A percentile compares a stretch with the other conserved stretches of the same genome.
Conservation (phyloP, 2,888 invertebrate species). For the Latrodectus hesperus region DNA sequence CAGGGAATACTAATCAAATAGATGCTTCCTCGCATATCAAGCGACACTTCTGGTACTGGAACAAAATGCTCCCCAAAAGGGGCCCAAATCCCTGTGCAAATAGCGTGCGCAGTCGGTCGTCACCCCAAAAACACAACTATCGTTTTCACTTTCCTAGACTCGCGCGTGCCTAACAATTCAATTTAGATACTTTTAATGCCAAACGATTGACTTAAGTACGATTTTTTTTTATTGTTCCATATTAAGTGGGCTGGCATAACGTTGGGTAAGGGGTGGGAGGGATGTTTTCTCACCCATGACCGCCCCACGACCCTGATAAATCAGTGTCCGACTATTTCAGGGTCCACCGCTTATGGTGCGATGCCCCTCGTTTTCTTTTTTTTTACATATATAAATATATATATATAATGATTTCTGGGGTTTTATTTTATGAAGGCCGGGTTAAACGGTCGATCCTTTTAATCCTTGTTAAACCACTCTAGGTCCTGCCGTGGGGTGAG, state of each 20-base stretch:
- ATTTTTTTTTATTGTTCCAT: not conserved
- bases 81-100: no score
- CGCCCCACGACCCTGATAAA: conserved; percentile 10
- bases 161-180: conserved; percentile 2
- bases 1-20: no score
- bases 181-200: not conserved
- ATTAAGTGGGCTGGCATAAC: not conserved
- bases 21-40: no score
- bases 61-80: no score
- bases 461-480: conserved; percentile 26
- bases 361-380: not conserved
- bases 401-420: not conserved
- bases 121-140: no score
- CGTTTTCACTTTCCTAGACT: not conserved
- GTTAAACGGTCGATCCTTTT: not conserved
- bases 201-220: not conserved
- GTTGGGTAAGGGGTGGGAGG: no score
- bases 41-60: no score
- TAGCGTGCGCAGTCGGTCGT: no score
- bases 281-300: conserved; percentile 11
- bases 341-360: conserved; percentile 23
- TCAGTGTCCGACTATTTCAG: conserved; percentile 40
- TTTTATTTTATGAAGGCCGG: conserved; percentile 25
- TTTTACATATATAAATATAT: not conserved
- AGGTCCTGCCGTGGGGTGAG: not conserved